These are phyloP conservation scores for Podarcis muralis DNA, from an alignment of 2,113 vertebrate species.

Conservation along the genomic window DNA sequence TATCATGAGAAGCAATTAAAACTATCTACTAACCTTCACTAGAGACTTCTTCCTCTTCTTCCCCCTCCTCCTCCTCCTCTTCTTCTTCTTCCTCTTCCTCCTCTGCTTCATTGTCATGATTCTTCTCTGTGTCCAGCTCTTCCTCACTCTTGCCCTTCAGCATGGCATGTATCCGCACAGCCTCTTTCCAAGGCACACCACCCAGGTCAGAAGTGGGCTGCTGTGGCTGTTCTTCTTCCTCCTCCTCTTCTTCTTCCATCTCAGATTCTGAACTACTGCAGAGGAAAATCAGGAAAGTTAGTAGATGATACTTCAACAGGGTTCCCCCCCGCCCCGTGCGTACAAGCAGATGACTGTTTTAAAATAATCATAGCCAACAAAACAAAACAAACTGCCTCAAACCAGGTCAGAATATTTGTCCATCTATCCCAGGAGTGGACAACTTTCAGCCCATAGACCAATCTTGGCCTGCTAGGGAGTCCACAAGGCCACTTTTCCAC, in stretches of 20 bases:
- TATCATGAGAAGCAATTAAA: neutral
- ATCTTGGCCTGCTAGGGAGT: too few relatives aligned
- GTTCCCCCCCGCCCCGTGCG: too few relatives aligned
- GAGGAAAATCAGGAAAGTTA: neutral
- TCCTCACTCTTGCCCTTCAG: conserved; percentile 80
- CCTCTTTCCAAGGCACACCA: conserved; percentile 93
- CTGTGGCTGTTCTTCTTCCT: conserved; percentile 71
- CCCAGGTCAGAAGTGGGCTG: conserved; percentile 86
- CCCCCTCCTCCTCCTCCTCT: conserved; percentile 69
- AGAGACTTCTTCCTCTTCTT: conserved; percentile 76
- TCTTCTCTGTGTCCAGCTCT: conserved; percentile 69
- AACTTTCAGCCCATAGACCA: too few relatives aligned
- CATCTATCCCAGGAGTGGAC: neutral
- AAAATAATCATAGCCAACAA: neutral
- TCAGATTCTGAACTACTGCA: conserved; percentile 96
- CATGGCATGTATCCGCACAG: conserved; percentile 88
- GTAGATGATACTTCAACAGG: too few relatives aligned
- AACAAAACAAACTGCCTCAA: accelerated
- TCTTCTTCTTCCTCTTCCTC: conserved; percentile 67
- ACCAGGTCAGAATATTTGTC: neutral
- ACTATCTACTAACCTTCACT: conserved; percentile 84
- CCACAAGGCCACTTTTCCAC: too few relatives aligned
- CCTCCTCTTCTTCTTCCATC: conserved; percentile 87
- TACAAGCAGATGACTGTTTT: neutral
- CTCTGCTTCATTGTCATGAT: conserved; percentile 57